A percentile compares a stretch with the other conserved stretches of the same genome.
phyloP scores from a whole-genome alignment of 2,888 invertebrate species.

The Exephanes ischioxanthus region DNA sequence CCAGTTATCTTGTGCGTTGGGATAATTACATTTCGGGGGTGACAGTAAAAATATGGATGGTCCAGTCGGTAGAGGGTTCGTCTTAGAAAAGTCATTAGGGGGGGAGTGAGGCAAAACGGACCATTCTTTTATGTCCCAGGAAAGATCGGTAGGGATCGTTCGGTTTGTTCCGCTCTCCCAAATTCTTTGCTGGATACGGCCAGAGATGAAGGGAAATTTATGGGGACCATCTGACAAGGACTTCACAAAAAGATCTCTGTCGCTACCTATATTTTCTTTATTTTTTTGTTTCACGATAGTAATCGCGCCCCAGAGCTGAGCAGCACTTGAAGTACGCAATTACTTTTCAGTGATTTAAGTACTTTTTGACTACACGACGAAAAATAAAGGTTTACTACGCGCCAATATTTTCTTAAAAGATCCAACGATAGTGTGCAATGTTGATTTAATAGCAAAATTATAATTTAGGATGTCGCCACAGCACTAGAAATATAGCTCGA shows the following conservation, averaged over 20 bases:
- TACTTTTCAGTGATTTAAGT: too few relatives aligned
- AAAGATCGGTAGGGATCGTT: too few relatives aligned
- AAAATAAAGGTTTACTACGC: too few relatives aligned
- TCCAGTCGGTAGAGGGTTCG: not conserved
- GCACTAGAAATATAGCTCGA: too few relatives aligned
- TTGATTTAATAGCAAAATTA: too few relatives aligned
- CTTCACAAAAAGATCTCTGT: constrained; percentile 21
- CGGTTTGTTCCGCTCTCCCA: too few relatives aligned
- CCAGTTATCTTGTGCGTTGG: constrained; percentile 36
- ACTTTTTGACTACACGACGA: too few relatives aligned
- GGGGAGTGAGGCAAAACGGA: not conserved
- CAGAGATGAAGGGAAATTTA: constrained; percentile 34
- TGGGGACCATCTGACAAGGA: constrained; percentile 30
- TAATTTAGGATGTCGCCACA: too few relatives aligned
- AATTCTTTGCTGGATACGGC: not conserved
- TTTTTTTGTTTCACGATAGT: constrained; percentile 36
- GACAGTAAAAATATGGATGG: not conserved
- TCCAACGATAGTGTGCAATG: too few relatives aligned
- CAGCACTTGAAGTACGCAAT: too few relatives aligned
- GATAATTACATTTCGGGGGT: constrained; percentile 38
- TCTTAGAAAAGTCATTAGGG: constrained; percentile 38
- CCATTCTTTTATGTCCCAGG: not conserved
- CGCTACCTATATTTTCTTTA: not conserved
- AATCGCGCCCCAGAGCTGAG: constrained; percentile 3
- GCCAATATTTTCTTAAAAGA: too few relatives aligned